Base-by-base conservation (phyloP, 2,797 vertebrate species). In the Lates japonicus region DNA sequence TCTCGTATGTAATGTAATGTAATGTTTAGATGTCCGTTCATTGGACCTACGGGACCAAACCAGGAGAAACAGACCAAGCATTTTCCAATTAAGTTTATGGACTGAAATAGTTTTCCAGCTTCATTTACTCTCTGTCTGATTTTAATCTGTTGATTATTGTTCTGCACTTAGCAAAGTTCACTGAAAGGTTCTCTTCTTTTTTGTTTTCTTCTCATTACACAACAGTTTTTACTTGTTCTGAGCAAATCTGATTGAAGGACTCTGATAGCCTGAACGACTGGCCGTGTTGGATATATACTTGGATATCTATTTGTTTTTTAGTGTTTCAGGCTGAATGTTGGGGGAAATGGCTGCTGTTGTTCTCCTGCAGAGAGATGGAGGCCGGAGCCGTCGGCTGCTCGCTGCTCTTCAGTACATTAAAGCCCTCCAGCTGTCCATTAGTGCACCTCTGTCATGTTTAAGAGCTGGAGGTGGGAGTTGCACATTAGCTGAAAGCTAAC, bases 341-440 rank as follows among this genome's bases (percentile, higher is more conserved):
- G 44, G 13, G 8, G 7, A 35, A 39, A 49, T 6, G 66, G 41
- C 59, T 29, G 29, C 58, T 20, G 19, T 13, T 31, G 66, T 60
- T 69, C 33, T 20, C 35, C 41, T 39, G 73, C 59, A 3, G 19
- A 37, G 78, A 44, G 52, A 51, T 2, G 35, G 64, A 85, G 52
- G 80, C 62, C 55, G 7, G 6, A 35, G 70, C 80, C 3, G 74
- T 22, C 41, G 35, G 80, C 66, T 62, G 82, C 88, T 70, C 29
- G 54, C 16, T 25, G 64, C 85, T 87, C 82, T 81, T 52, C 77
- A 76, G 70, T 66, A 58, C 89, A 91, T 93, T 87, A 84, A 89
- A 83, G 83, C 81, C 83, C 83, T 81, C 62, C 77, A 63, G 82
- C 67, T 41, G 86, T 92, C 93, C 92, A 92, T 93, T 93, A 94